Conservation (phyloP, 1,140 invertebrate genomes). For the Leptopilina boulardi region DNA sequence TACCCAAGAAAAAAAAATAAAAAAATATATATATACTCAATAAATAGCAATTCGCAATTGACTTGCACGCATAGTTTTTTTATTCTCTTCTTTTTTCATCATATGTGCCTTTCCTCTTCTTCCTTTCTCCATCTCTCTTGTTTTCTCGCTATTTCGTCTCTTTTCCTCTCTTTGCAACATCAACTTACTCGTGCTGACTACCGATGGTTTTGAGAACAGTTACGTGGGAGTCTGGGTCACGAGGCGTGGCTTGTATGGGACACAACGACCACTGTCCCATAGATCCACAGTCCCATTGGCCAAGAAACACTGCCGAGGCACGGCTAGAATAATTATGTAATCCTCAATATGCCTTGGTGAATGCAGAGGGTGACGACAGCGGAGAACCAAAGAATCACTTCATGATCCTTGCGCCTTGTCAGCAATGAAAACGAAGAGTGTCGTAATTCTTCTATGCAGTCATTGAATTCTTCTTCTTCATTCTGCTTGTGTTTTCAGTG, state of each 20-base stretch:
- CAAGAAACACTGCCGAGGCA: slow-evolving; percentile 72
- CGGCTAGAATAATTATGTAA: slow-evolving; percentile 74
- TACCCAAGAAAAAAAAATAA: no score
- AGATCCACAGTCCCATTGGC: slow-evolving; percentile 75
- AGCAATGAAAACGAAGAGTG: slow-evolving; percentile 54
- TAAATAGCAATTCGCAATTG: slow-evolving; percentile 41
- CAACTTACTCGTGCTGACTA: slow-evolving; percentile 63
- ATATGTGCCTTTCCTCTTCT: slow-evolving; percentile 41
- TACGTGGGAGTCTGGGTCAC: slow-evolving; percentile 76
- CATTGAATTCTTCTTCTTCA: background rate
- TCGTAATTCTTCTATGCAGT: slow-evolving; percentile 34
- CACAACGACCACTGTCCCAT: slow-evolving; percentile 72
- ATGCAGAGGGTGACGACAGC: slow-evolving; percentile 45
- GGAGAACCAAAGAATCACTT: slow-evolving; percentile 50
- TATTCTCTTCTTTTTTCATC: slow-evolving; percentile 24
- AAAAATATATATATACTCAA: no score
- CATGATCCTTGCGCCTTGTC: slow-evolving; percentile 49
- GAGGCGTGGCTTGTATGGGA: slow-evolving; percentile 74
- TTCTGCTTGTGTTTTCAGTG: background rate
- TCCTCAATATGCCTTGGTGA: slow-evolving; percentile 51
- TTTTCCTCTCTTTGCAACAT: slow-evolving; percentile 46
- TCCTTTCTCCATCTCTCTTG: slow-evolving; percentile 48
- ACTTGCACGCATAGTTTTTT: slow-evolving; percentile 36
- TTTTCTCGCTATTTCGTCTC: slow-evolving; percentile 59
- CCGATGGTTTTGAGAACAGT: slow-evolving; percentile 74